Evolutionary conservation across 2,797 vertebrate species (phyloP).

Genomic region (Huso huso): DNA sequence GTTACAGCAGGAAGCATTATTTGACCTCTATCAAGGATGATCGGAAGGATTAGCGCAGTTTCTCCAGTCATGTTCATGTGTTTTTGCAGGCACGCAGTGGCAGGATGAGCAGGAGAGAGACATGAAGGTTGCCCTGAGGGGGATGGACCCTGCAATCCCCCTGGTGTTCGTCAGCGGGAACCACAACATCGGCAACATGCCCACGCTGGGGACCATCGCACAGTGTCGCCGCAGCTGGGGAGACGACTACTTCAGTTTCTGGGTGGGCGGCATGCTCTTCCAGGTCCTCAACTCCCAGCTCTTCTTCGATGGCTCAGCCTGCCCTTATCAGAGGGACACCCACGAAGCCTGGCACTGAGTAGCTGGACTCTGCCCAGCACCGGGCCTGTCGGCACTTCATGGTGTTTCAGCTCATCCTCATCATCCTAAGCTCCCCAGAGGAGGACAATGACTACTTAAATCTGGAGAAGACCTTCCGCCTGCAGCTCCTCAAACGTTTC

Average conservation of each 20-base stretch:
- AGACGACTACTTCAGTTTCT: slow-evolving; percentile 94
- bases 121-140: slow-evolving; percentile 66
- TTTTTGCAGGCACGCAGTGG: slow-evolving; percentile 62
- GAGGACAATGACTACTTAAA: slow-evolving; percentile 91
- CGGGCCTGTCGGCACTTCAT: slow-evolving; percentile 65
- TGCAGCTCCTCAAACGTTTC: slow-evolving; percentile 70
- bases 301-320: slow-evolving; percentile 70
- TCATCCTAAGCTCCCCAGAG: slow-evolving; percentile 68
- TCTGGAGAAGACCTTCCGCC: slow-evolving; percentile 63
- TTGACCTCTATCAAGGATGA: slow-evolving; percentile 34
- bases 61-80: slow-evolving; percentile 16
- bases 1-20: neutral
- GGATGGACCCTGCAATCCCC: slow-evolving; percentile 65
- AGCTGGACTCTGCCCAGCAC: slow-evolving; percentile 58
- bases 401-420: slow-evolving; percentile 91
- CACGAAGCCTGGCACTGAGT: slow-evolving; percentile 80
- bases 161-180: slow-evolving; percentile 92
- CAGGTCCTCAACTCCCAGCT: slow-evolving; percentile 93
- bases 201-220: slow-evolving; percentile 66
- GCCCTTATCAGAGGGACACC: slow-evolving; percentile 65
- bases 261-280: slow-evolving; percentile 85
- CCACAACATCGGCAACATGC: slow-evolving; percentile 84
- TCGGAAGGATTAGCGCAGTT: neutral
- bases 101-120: slow-evolving; percentile 74
- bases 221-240: slow-evolving; percentile 79